A percentile compares a stretch with the other conserved stretches of the same genome.
These are phyloP conservation scores for Rhyacophila evoluta DNA, from an alignment of 2,888 invertebrate genomes.

Conservation along the genomic window DNA sequence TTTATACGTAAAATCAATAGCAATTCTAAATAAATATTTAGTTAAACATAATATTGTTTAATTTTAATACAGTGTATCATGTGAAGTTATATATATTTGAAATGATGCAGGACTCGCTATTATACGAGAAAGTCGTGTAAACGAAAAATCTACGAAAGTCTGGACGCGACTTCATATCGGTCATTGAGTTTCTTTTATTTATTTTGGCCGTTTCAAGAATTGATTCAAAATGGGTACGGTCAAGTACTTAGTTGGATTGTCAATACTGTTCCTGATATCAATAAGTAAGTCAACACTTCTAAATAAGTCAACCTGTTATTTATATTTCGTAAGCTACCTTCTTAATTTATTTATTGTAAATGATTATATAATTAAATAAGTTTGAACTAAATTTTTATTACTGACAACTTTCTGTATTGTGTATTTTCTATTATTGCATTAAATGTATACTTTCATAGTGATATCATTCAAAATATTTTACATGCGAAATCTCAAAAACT, in stretches of 20 bases:
- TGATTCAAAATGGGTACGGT: conserved; percentile 36
- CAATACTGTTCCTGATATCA: conserved; percentile 33
- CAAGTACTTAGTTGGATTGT: conserved; percentile 38
- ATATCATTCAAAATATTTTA: no score
- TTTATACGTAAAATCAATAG: neutral
- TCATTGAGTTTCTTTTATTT: conserved; percentile 25
- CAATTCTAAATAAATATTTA: neutral
- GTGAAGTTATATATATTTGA: conserved; percentile 30
- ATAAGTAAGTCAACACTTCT: conserved; percentile 49
- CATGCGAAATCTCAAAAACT: no score
- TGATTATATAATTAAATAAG: neutral
- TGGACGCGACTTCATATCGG: conserved; percentile 3
- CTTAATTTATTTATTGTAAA: neutral
- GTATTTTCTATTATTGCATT: no score
- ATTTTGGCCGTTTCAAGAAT: neutral
- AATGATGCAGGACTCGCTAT: conserved; percentile 28
- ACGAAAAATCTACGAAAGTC: conserved; percentile 28
- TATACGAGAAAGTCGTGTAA: conserved; percentile 47
- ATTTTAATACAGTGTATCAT: neutral
- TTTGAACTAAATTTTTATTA: no score
- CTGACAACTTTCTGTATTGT: no score
- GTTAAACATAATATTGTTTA: neutral
- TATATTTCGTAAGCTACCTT: no score
- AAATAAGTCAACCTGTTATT: no score
- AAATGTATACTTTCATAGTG: no score